Base-by-base conservation (phyloP, 2,888 invertebrate genomes). In the Temnothorax unifasciatus region DNA sequence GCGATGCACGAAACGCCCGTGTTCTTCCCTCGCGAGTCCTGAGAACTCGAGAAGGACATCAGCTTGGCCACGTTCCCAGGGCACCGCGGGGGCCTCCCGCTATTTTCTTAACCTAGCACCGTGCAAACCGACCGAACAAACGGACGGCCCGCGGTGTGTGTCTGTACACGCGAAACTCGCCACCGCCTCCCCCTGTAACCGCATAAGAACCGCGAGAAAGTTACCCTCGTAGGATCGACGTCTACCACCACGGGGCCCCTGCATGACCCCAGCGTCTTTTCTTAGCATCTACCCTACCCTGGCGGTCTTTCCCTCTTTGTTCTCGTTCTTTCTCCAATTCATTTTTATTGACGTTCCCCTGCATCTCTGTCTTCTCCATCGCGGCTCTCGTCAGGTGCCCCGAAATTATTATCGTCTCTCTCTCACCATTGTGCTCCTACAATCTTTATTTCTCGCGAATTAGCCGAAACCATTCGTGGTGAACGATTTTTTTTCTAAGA, bases 31-130 rank as follows among this genome's bases (percentile, higher is more conserved):
- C 52, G 47, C 63, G 75, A 63, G 61, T 69, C 59, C 66, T 66
- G 57, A 71, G 50, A 79, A 61, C 69, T 61, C 25, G 76, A 41
- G 41, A 29, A 79, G 75, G 50, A 85, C 59, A 73, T 71, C 69
- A 82, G 84, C 68, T 86, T 86, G 86, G 85, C 83, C 47, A 68
- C 38, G 87, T 90, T 90, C 91, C 87, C 90, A 90, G 82, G 9
- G 82, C 92, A 54, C 90, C 77, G 63, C 90, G 87, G 92, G 91
- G 90, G 91, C 90, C 92, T 93, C 92, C 92, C 92, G 94, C 92
- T 94, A 93, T 93, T 94, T 94, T 93, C 94, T 93, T 93, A 87
- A 88, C 79, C 83, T 83, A 63, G 68, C 63, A 76, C 54, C 82
- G 71, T 82, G 47, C 82, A 86, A 71, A 68, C 59, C 21, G 75